Base-by-base conservation (phyloP, 2,797 vertebrate genomes). In the Acipenser ruthenus region DNA sequence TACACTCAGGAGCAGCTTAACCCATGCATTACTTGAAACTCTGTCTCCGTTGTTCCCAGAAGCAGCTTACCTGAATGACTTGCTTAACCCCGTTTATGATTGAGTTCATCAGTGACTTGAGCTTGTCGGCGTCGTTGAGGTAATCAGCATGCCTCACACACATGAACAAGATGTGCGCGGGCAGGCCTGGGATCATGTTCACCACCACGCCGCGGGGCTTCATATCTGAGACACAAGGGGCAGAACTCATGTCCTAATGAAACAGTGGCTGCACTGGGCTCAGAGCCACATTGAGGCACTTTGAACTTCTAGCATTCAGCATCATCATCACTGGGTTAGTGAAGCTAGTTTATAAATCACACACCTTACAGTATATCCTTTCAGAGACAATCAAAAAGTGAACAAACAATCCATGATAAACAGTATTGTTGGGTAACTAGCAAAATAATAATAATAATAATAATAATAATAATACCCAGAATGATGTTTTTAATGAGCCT, bases 171-270 rank as follows among this genome's bases (percentile, higher is more conserved):
- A 99, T 85, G 82, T 93, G 89, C 92, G 0, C 92, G 0, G 93
- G 92, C 67, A 99, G 86, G 55, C 87, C 89, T 0, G 95, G 95
- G 18, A 99, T 93, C 93, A 96, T 93, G 70, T 89, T 96, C n/a
- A 99, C 94, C 58, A 88, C 95, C 78, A 99, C 95, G 0, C 96
- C 95, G 8, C 89, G 93, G 9, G 95, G 95, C 73, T 93, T 98
- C 76, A 99, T 75, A 67, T 95, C 97, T 99, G 82, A 8, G 23
- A 68, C 8, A 13, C 18, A 62, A 52, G 8, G 52, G 37, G 51
- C 18, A 59, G 68, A 59, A 55, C 37, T 49, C 51, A 50, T n/a
- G 52, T n/a, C n/a, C 58, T 7, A 47, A 13, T 23, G 12, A 49
- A 6, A 6, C n/a, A 55, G 10, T 11, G 55, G 11, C 55, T 56